A percentile compares a stretch with the other conserved stretches of the same genome.
phyloP scores from a whole-genome alignment of 2,113 vertebrate genomes.

The Cyanoderma ruficeps region DNA sequence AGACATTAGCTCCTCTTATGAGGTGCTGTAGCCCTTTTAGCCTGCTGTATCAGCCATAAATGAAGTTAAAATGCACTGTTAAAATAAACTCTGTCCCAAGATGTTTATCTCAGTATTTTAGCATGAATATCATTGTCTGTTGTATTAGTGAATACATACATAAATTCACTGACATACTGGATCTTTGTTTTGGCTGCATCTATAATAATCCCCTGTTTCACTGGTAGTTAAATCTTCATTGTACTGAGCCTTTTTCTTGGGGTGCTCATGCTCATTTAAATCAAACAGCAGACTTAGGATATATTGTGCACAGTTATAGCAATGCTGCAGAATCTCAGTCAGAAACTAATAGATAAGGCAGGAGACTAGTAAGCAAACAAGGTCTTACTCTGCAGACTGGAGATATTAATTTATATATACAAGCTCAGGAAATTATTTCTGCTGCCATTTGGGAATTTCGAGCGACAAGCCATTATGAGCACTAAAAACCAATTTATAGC shows the following conservation, averaged over 20 bases:
- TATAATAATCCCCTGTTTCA: background rate
- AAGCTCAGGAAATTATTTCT: constrained; percentile 55
- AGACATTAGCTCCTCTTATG: background rate
- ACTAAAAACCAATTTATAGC: constrained; percentile 51
- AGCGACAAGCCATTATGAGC: constrained; percentile 26
- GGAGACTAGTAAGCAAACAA: background rate
- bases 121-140: background rate
- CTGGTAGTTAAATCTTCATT: constrained; percentile 37
- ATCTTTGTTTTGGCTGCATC: background rate
- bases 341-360: constrained; percentile 5
- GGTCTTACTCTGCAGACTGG: constrained; percentile 9
- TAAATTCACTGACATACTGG: background rate
- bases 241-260: constrained; percentile 22
- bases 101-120: background rate
- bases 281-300: constrained; percentile 34
- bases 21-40: background rate
- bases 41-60: background rate
- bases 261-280: constrained; percentile 40
- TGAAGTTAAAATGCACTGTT: background rate
- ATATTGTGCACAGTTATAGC: background rate
- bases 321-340: background rate
- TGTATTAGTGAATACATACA: background rate
- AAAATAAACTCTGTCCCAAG: background rate
- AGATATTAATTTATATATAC: constrained; percentile 47
- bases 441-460: constrained; percentile 43